These are phyloP conservation scores for Bombus cullumanus DNA, from an alignment of 1,140 invertebrate species.

Conservation along the genomic window DNA sequence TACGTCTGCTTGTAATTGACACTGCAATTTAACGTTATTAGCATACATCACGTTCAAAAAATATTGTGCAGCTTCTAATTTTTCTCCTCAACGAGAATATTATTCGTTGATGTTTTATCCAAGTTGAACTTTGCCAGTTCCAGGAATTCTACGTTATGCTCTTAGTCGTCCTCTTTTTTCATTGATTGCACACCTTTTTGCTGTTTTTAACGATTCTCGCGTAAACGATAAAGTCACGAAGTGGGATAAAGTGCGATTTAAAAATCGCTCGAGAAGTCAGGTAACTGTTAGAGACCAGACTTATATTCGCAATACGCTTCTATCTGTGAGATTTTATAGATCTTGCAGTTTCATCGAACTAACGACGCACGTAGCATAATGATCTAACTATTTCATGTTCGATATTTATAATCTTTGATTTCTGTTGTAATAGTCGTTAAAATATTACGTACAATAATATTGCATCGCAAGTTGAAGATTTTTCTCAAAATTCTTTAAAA, in stretches of 20 bases:
- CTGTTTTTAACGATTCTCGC: neutral
- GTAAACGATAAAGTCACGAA: neutral
- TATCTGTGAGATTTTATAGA: neutral
- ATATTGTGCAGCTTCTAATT: neutral
- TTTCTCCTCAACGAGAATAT: neutral
- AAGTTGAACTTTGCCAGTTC: neutral
- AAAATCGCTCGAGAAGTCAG: neutral
- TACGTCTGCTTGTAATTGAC: conserved; percentile 12
- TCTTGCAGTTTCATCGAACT: neutral
- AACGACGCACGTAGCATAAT: neutral
- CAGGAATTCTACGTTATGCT: neutral
- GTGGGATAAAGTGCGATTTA: neutral
- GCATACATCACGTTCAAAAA: conserved; percentile 4
- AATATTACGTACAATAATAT: neutral
- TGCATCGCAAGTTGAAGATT: neutral
- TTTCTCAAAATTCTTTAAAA: neutral
- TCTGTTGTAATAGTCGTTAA: neutral
- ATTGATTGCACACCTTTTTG: neutral
- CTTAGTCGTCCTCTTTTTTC: neutral
- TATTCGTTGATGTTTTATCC: neutral
- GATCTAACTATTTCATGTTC: neutral
- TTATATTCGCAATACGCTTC: neutral
- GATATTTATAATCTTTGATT: neutral
- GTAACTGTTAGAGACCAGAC: neutral
- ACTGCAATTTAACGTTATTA: conserved; percentile 15